Conservation (phyloP, 2,797 vertebrate species). For the Bryconaethiops microstoma region DNA sequence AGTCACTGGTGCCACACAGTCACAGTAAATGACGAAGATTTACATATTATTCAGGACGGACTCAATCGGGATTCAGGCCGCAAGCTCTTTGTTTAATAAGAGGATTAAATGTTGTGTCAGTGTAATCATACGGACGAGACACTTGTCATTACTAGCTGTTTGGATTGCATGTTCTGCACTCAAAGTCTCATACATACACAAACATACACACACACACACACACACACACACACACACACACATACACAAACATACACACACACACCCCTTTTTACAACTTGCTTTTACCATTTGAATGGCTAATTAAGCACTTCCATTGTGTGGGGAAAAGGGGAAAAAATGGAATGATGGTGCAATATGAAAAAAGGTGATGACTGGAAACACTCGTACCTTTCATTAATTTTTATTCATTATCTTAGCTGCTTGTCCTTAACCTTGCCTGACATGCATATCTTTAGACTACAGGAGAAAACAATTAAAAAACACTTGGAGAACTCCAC, state of each 20-base stretch:
- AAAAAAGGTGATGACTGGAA: slow-evolving; percentile 1
- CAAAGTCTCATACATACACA: not conserved
- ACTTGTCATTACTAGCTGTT: slow-evolving; percentile 29
- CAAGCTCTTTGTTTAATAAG: slow-evolving; percentile 37
- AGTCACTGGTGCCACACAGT: not conserved
- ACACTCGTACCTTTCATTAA: too few relatives aligned
- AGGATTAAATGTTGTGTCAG: slow-evolving; percentile 41
- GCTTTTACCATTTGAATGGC: slow-evolving; percentile 62
- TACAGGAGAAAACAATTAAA: too few relatives aligned
- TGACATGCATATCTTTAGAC: too few relatives aligned
- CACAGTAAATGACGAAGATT: not conserved
- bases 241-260: too few relatives aligned
- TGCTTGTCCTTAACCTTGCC: too few relatives aligned
- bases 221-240: not conserved
- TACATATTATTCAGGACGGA: not conserved
- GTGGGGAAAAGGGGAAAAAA: slow-evolving; percentile 60
- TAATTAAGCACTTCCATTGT: slow-evolving; percentile 67
- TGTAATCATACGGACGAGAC: slow-evolving; percentile 33
- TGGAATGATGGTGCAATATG: slow-evolving; percentile 61
- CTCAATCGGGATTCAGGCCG: slow-evolving; percentile 16
- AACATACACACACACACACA: not conserved
- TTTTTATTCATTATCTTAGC: too few relatives aligned
- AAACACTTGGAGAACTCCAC: too few relatives aligned
- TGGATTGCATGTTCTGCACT: not conserved
- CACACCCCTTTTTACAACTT: slow-evolving; percentile 37